Percentiles rank a stretch among this genome's conserved stretches.
Evolutionary conservation across 1,140 invertebrate species (phyloP).

Genomic region (Paracyclopina nana): DNA sequence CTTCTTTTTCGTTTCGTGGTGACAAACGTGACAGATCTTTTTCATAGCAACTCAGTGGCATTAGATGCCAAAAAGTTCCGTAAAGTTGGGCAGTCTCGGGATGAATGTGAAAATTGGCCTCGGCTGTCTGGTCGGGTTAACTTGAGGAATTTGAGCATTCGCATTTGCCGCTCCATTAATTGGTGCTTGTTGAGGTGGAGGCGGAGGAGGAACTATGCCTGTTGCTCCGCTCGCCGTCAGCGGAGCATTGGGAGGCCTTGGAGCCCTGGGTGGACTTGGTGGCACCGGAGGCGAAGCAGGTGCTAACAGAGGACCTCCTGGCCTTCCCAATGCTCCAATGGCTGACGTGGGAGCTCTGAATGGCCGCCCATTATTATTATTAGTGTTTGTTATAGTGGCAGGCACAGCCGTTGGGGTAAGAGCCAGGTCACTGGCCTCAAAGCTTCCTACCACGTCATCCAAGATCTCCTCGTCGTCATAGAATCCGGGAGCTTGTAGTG

Average conservation of each 20-base stretch:
- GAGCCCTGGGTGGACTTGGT: slow-evolving; percentile 28
- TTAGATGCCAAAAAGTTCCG: slow-evolving; percentile 5
- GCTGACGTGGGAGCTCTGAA: not conserved
- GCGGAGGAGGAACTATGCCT: not conserved
- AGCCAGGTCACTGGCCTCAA: not conserved
- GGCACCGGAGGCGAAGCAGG: not conserved
- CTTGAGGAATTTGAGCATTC: not conserved
- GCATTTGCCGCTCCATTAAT: not conserved
- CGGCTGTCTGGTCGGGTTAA: not conserved
- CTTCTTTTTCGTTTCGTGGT: no score
- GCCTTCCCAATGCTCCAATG: not conserved
- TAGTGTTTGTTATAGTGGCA: not conserved
- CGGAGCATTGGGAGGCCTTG: slow-evolving; percentile 29
- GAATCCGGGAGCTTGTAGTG: not conserved
- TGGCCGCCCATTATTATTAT: not conserved
- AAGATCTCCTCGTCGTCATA: not conserved
- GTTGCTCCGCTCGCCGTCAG: slow-evolving; percentile 12
- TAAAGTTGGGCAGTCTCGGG: not conserved
- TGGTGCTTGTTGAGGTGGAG: not conserved
- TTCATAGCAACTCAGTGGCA: no score
- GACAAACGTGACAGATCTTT: no score
- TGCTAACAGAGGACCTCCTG: not conserved
- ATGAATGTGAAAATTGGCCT: slow-evolving; percentile 6
- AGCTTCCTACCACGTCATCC: not conserved
- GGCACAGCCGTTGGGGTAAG: no score